Evolutionary conservation across 92 coral and sea anemone genomes (phyloP), one percentile per base, ranked within the genome.

Genomic region (Zoanthus gigantus): DNA sequence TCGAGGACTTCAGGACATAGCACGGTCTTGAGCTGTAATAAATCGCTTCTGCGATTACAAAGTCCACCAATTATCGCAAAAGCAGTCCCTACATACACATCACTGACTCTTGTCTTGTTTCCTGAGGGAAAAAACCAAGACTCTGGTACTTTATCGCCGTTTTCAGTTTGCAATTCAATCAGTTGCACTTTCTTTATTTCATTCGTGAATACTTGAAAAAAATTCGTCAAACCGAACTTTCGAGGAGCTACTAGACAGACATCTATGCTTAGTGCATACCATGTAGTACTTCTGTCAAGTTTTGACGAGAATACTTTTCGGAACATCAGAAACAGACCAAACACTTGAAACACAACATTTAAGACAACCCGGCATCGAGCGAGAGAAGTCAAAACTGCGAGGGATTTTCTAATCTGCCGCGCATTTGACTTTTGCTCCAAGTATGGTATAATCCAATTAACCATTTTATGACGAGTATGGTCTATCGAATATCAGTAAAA

Each of bases 1-100:
- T 71, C 75, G 75, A 71, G 23, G 75, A 71, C 75, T 71, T 71
- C 75, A 30, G 75, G 30, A 23, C 75, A 71, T 47, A 71, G 34
- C 16, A 71, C 75, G 31, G 44, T 71, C 75, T 71, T 71, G 47
- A 71, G 75, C 47, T 71, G 75, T 15, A 71, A 71, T 71, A 71
- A 71, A 71, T 71, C 75, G 75, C 75, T 47, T 71, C 44, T 86
- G 50, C 79, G 58, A 71, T 54, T 68, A 56, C 77, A 88, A 58
- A 88, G 86, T 16, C 86, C 80, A 15, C 86, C 90, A 47, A 88
- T 67, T 17, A 88, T 79, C 45, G 78, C 79, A 50, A 88, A 69
- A 84, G 63, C 72, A 67, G 90, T 50, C 47, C 78, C 86, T 15
- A 88, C 90, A 53, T 67, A 88, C 9, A 88, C 90, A 46, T 78